A percentile compares a stretch with the other conserved stretches of the same genome.
Evolutionary conservation across 2,888 invertebrate species (phyloP).

Genomic region (Pandemis cinnamomeana): DNA sequence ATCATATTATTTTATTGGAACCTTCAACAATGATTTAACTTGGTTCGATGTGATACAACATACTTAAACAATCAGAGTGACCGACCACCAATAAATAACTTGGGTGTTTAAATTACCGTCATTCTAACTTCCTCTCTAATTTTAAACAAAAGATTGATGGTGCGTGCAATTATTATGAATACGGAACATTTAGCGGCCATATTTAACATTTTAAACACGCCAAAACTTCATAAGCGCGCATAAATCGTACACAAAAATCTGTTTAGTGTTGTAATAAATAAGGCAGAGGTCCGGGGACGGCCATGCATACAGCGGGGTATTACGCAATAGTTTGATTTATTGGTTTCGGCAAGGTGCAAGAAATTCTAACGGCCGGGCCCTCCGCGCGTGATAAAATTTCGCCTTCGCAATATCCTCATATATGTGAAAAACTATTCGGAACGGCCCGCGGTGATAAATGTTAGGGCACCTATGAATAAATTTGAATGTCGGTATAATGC

Average conservation of each 20-base stretch:
- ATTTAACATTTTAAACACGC: constrained; percentile 52
- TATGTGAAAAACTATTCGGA: constrained; percentile 76
- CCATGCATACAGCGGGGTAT: constrained; percentile 80
- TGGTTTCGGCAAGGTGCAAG: constrained; percentile 80
- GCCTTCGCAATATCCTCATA: constrained; percentile 75
- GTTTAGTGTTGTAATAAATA: constrained; percentile 77
- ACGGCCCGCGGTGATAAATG: constrained; percentile 77
- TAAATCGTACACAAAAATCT: constrained; percentile 76
- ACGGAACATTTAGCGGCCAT: constrained; percentile 46
- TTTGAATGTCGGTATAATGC: constrained; percentile 64
- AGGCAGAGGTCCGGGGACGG: constrained; percentile 69
- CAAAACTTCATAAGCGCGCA: constrained; percentile 53
- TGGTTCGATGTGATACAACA: constrained; percentile 10
- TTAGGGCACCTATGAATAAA: constrained; percentile 77
- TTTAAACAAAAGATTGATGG: constrained; percentile 34
- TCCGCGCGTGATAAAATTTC: constrained; percentile 75
- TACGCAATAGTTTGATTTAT: constrained; percentile 83
- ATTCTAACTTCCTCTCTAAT: constrained; percentile 37
- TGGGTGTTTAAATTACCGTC: constrained; percentile 4
- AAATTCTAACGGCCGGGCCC: constrained; percentile 72
- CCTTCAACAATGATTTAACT: constrained; percentile 1
- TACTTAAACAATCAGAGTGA: constrained; percentile 11
- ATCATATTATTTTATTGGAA: not conserved
- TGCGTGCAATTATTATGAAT: constrained; percentile 27
- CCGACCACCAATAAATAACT: constrained; percentile 30